Evolutionary conservation across 2,113 vertebrate species (phyloP).

Genomic region (Corythornis vintsioides): DNA sequence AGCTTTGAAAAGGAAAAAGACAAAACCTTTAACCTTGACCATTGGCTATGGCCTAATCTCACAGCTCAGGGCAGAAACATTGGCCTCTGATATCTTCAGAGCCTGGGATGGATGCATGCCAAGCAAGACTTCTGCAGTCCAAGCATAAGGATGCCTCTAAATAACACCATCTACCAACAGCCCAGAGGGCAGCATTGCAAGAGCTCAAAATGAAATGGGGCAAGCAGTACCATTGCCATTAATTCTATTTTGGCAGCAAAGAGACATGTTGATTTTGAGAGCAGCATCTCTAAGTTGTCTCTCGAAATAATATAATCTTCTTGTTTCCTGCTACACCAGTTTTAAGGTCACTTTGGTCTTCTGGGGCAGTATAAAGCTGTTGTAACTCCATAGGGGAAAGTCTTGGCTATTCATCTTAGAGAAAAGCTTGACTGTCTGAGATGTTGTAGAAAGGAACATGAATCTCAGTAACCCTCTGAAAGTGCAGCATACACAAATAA

Average conservation of each 20-base stretch:
- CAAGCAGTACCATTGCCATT: neutral
- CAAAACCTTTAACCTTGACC: conserved; percentile 31
- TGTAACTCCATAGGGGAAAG: neutral
- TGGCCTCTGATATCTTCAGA: conserved; percentile 30
- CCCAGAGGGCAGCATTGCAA: conserved; percentile 23
- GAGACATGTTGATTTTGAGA: conserved; percentile 20
- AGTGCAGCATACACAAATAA: conserved; percentile 25
- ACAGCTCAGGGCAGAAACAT: conserved; percentile 18
- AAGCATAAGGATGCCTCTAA: neutral
- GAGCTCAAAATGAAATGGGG: neutral
- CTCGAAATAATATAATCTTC: conserved; percentile 31
- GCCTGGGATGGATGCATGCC: conserved; percentile 32
- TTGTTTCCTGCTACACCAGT: conserved; percentile 32
- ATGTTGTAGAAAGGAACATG: neutral
- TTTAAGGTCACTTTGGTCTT: conserved; percentile 21
- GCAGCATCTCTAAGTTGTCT: neutral
- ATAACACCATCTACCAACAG: conserved; percentile 33
- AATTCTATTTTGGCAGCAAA: neutral
- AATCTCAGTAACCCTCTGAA: conserved; percentile 45
- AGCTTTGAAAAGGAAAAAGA: neutral
- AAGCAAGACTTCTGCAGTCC: conserved; percentile 29
- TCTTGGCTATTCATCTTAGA: conserved; percentile 5
- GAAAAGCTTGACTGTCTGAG: conserved; percentile 34
- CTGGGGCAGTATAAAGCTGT: conserved; percentile 18
- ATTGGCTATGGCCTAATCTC: neutral